Evolutionary conservation across 2,113 vertebrate genomes (phyloP).

Genomic region (Pyrgilauda ruficollis): DNA sequence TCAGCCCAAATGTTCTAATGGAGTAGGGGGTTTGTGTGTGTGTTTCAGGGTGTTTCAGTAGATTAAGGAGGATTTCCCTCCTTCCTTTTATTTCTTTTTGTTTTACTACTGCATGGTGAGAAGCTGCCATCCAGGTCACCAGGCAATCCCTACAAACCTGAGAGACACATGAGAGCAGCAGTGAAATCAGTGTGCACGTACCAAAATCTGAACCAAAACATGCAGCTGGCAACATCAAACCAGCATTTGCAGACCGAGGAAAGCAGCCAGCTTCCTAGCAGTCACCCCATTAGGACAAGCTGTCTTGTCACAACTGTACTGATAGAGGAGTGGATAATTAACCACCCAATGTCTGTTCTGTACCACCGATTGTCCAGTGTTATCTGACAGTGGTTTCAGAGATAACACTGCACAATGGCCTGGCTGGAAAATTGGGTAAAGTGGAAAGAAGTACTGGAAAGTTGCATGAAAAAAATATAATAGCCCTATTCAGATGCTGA

Average conservation of each 20-base stretch:
- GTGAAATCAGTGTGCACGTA: not conserved
- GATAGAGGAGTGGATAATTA: constrained; percentile 26
- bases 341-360: not conserved
- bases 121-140: not conserved
- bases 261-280: not conserved
- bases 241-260: not conserved
- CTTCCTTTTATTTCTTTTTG: not conserved
- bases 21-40: fast-evolving
- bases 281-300: not conserved
- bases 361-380: not conserved
- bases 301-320: not conserved
- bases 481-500: not conserved
- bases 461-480: not conserved
- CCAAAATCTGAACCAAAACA: not conserved
- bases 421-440: not conserved
- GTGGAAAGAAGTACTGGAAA: not conserved
- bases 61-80: not conserved
- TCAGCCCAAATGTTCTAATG: not conserved
- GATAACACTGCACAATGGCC: constrained; percentile 17
- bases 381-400: not conserved
- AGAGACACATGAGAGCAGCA: not conserved
- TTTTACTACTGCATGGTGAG: not conserved
- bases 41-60: not conserved
- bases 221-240: not conserved
- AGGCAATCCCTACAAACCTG: not conserved